Percentiles rank a stretch among this genome's conserved stretches.
Conservation (phyloP, 2,113 vertebrate species). For the Sebastes schlegelii region DNA sequence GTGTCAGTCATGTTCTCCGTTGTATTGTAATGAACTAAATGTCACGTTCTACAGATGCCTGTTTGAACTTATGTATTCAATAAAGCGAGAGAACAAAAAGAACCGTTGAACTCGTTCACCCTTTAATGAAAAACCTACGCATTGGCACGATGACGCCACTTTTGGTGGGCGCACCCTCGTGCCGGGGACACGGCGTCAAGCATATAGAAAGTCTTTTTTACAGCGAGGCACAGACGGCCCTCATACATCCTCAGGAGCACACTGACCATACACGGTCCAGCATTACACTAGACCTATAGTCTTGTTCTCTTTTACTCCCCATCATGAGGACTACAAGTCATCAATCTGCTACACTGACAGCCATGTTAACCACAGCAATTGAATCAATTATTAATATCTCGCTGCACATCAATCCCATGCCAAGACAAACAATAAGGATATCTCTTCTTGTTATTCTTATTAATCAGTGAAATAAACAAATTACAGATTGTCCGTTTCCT, state of each 20-base stretch:
- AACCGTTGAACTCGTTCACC: not conserved
- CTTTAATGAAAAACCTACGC: not conserved
- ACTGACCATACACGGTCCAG: not conserved
- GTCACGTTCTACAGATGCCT: not conserved
- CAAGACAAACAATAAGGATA: not conserved
- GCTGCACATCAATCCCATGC: not conserved
- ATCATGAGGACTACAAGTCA: not conserved
- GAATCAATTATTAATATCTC: not conserved
- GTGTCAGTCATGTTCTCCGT: not conserved
- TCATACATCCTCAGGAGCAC: not conserved
- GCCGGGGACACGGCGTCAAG: not conserved
- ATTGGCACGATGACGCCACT: not conserved
- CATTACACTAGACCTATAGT: not conserved
- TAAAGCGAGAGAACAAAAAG: not conserved
- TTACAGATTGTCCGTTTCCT: not conserved
- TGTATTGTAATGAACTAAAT: not conserved
- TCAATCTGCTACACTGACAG: not conserved
- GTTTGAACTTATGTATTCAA: not conserved
- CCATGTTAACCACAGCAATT: not conserved
- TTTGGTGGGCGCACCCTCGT: no score
- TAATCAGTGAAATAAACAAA: constrained; percentile 1
- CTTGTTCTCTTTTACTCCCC: not conserved
- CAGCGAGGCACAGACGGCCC: no score
- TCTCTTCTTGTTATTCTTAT: not conserved
- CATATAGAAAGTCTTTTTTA: not conserved